Evolutionary conservation across 2,888 invertebrate species (phyloP), one percentile per base, ranked within the genome.

Genomic region (Cosmopolites sordidus): DNA sequence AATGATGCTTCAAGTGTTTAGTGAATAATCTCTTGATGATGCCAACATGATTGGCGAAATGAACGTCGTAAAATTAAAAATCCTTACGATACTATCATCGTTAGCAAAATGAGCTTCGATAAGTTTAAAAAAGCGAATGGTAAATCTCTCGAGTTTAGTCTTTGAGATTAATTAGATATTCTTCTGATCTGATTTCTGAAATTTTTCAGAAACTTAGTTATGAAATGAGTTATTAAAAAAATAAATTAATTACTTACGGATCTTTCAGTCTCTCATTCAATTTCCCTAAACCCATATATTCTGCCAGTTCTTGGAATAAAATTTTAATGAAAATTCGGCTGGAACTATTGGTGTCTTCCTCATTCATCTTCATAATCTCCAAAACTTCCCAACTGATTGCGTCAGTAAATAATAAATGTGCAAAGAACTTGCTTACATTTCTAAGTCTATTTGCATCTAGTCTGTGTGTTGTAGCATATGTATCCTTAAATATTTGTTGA

Each of bases 261-360:
- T 99, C 96, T 69, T 91, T 91, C 0, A 98, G 80, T 45, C 97
- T 80, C 48, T 85, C 84, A 76, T 97, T 96, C 16, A 99, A 76
- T 68, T 95, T 95, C 41, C 85, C 83, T 42, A 99, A 74, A 0
- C 98, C 97, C 92, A 99, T 92, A 64, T 92, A 95, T 70, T 98
- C 97, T 0, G 92, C 89, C 48, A 99, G 75, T 72, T 99, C 98
- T 81, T 92, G 92, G 71, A 98, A 98, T 30, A 99, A 76, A 60
- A 96, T 96, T 77, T 99, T 99, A 51, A 99, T 92, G 70, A 97
- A 99, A 67, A 99, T 95, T 61, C 99, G 81, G 69, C 95, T 94
- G 0, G 97, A 95, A 61, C 96, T 96, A 0, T 96, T 96, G 0
- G 99, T 98, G 62, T 98, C 97, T 54, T 97, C 93, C 74, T 99